Base-by-base conservation (phyloP, 2,888 invertebrate genomes). In the Clanis bilineata region DNA sequence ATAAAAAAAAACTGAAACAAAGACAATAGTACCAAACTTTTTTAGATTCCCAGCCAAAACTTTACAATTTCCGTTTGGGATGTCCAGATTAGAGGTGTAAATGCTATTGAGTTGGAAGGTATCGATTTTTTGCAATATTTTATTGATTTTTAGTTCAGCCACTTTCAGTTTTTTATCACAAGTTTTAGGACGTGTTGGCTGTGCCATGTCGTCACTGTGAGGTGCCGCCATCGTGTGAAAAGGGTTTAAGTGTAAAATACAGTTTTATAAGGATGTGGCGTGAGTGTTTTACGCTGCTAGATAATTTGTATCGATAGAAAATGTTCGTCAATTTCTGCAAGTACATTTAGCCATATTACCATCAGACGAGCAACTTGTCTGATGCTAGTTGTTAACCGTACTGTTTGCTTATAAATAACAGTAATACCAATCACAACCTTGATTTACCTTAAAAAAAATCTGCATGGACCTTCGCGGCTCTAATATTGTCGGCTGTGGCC, bases 61-160 rank as follows among this genome's bases (percentile, higher is more conserved):
- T 4, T 15, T 39, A 10, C 38, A 23, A 0, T 56, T 6, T 28
- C 28, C 23, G 12, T n/a, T 45, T 39, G 18, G 22, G 10, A 84
- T 60, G 39, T 79, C 64, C 38, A 92, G 66, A 9, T 71, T 73
- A 0, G 84, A 79, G 58, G 85, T 69, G 59, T 79, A 80, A 0
- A 77, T 71, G 65, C 72, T 73, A 58, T 66, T 80, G 3, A 92
- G 70, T 64, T 88, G 85, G 2, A 83, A 74, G 62, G 61, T 66
- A 1, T 87, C 77, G 1, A 90, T 85, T 78, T 88, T 91, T 18
- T 69, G 75, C 0, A 90, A 55, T 58, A 92, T 86, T 75, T 86
- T 89, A 3, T 72, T 64, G 2, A 91, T 43, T 80, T 86, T 90
- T 2, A 79, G 56, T 71, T 91, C 90, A 0, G 88, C 86, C 0